A percentile compares a stretch with the other conserved stretches of the same genome.
phyloP scores from a whole-genome alignment of 2,888 invertebrate genomes.

The Desoria tigrina region DNA sequence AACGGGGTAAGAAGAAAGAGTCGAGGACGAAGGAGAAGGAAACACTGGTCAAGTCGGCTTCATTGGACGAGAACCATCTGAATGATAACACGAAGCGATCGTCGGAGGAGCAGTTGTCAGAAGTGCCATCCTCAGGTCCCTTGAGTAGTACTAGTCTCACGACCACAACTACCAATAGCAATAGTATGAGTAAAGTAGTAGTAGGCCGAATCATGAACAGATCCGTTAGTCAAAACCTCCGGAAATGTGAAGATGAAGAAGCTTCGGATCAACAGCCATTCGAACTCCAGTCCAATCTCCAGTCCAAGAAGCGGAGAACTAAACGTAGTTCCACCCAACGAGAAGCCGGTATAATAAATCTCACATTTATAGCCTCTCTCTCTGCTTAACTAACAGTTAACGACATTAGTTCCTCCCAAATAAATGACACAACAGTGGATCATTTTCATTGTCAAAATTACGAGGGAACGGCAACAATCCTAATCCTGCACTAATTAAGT shows the following conservation, averaged over 20 bases:
- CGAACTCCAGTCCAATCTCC: conserved; percentile 36
- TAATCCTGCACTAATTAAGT: too few species aligned
- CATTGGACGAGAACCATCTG: conserved; percentile 47
- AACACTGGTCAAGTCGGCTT: conserved; percentile 46
- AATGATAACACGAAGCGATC: neutral
- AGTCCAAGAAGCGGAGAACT: conserved; percentile 30
- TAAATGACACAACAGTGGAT: too few species aligned
- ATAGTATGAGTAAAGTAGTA: neutral
- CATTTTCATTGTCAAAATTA: too few species aligned
- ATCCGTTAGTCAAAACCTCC: too few species aligned
- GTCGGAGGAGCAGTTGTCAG: too few species aligned
- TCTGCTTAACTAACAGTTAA: too few species aligned
- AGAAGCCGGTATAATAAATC: conserved; percentile 3
- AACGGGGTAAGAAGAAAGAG: conserved; percentile 28
- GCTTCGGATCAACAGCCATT: too few species aligned
- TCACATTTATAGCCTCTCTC: too few species aligned
- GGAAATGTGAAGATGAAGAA: too few species aligned
- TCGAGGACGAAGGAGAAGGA: conserved; percentile 34
- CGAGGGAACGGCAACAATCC: too few species aligned
- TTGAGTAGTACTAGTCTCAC: neutral
- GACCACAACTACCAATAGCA: neutral
- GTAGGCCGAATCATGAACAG: neutral
- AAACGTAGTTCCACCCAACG: conserved; percentile 4
- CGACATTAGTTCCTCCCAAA: too few species aligned
- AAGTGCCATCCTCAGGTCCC: neutral